Base-by-base conservation (phyloP, 2,888 invertebrate genomes). In the Saturnia japonica region DNA sequence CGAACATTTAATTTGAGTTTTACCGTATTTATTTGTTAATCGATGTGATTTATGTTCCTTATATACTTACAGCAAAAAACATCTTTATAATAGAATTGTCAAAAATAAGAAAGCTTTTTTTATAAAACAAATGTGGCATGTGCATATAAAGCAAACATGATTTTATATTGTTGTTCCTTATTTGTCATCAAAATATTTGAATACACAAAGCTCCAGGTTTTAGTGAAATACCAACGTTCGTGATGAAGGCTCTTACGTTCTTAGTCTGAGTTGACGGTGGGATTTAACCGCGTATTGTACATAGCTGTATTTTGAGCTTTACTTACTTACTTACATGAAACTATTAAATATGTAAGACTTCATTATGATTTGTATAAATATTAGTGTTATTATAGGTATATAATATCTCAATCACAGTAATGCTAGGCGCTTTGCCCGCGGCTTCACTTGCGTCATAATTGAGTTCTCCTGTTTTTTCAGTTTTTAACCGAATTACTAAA, bases 221-320 rank as follows among this genome's bases (percentile, higher is more conserved):
- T 72, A 75, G 73, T 72, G 68, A 73, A 76, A 74, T 68, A 43
- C 71, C 74, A 71, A 19, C 68, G 64, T 72, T 72, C 67, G 69
- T 77, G 75, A 74, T 75, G 77, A 72, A 77, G 74, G 79, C 75
- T 73, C 74, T 72, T 72, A 72, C 43, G 72, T 70, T 71, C 72
- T 76, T 76, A 74, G 69, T 73, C 14, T 77, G 74, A 79, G 77
- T 78, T 76, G 77, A 77, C 78, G 77, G 74, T 47, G 72, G 74
- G 77, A 80, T 82, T 82, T 78, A 75, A 74, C 66, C 62, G 71
- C 72, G 40, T 68, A 16, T 60, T 60, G 57, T 60, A 14, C 6
- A 28, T 28, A 60, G 28, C 3, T 60, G 57, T 60, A 19, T 25
- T 60, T 28, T 60, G 0, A 28, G 28, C 25, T 14, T 28, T 60